Evolutionary conservation across 2,888 invertebrate genomes (phyloP), one percentile per base, ranked within the genome.

Genomic region (Flexamia atlantica): DNA sequence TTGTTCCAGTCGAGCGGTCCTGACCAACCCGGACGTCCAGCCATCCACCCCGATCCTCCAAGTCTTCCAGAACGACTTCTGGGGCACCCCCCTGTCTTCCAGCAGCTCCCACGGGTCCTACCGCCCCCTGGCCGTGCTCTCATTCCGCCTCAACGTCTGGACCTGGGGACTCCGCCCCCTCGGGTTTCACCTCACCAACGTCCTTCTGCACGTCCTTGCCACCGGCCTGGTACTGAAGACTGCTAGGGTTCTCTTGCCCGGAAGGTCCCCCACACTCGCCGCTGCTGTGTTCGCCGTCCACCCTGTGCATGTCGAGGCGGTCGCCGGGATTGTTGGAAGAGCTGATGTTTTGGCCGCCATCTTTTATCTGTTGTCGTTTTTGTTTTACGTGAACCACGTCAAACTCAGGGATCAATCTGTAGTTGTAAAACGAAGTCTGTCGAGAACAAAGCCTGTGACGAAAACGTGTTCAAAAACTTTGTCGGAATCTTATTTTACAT

Each of bases 21-120:
- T 97, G 90, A 96, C 96, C 89, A 99, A 99, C 91, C 96, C 96
- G 86, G 99, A 99, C 91, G 94, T 99, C 88, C 86, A 85, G 79
- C 82, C 86, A 23, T 85, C 87, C 23, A 85, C 86, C 1, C 93
- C 97, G 84, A 94, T 97, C 93, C 93, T 93, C 88, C 94, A 95
- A 87, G 93, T 98, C 88, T 94, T 98, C 89, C 93, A 94, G 90
- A 95, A 99, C 91, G 99, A 99, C 92, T 99, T 98, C 92, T 99
- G 99, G 99, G 99, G 99, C 80, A 99, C 98, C 68, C 97, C 98
- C 85, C 92, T 99, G 88, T 94, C 94, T 87, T 97, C 98, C 91
- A 94, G 95, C 86, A 98, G 98, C 81, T 98, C 98, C 17, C 99
- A 99, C 92, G 99, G 99, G 89, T 98, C 98, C 83, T 99, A 98